Conservation (phyloP, 1,140 invertebrate species). For the Eumeta japonica region DNA sequence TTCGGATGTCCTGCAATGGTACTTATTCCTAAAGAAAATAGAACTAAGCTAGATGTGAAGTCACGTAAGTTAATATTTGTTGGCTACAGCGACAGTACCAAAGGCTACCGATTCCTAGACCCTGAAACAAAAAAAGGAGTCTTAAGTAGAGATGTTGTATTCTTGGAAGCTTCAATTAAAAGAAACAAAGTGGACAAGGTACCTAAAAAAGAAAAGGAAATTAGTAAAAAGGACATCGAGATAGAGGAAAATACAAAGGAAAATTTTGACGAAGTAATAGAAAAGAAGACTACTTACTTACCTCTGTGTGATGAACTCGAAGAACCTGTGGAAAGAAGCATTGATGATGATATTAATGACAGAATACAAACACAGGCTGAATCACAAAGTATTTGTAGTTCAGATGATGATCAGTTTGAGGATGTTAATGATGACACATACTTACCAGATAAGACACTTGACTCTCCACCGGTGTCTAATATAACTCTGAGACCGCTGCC, state of each 20-base stretch:
- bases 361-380: constrained; percentile 2
- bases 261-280: too few relatives aligned
- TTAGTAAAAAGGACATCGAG: constrained; percentile 4
- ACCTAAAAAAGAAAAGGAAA: not conserved
- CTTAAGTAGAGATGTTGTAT: constrained; percentile 24
- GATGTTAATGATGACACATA: constrained; percentile 9
- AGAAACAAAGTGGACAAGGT: constrained; percentile 11
- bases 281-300: constrained; percentile 8
- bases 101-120: too few relatives aligned
- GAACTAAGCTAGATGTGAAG: too few relatives aligned
- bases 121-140: constrained; percentile 18
- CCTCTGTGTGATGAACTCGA: constrained; percentile 7
- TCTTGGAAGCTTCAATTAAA: constrained; percentile 18
- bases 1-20: too few relatives aligned
- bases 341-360: constrained; percentile 7
- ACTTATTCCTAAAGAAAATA: constrained; percentile 15
- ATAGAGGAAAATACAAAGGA: constrained; percentile 9
- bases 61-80: too few relatives aligned
- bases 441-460: too few relatives aligned
- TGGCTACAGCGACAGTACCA: too few relatives aligned
- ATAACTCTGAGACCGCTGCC: too few relatives aligned
- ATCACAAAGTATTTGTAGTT: too few relatives aligned
- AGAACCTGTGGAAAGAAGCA: constrained; percentile 4
- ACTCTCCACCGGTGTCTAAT: too few relatives aligned
- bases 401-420: constrained; percentile 7